Conservation (phyloP, 2,113 vertebrate genomes). For the Caracal caracal region DNA sequence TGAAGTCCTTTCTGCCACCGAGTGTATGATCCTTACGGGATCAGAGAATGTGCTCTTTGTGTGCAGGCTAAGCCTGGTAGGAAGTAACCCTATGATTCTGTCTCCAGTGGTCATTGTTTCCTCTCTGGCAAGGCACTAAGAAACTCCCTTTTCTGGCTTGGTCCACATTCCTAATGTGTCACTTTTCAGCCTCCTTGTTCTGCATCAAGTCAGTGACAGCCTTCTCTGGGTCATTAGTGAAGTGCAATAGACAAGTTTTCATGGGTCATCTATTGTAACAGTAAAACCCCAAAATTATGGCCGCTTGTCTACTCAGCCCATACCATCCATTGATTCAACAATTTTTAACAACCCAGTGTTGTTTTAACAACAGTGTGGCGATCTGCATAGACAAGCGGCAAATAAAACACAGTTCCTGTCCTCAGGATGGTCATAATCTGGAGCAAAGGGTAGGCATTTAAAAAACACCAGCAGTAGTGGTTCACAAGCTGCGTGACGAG, state of each 20-base stretch:
- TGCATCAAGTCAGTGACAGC: too few species aligned
- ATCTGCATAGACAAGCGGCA: background rate
- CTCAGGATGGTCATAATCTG: background rate
- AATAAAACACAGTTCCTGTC: background rate
- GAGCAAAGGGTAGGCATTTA: background rate
- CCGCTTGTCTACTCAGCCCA: background rate
- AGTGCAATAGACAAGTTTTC: background rate
- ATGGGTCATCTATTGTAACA: too few species aligned
- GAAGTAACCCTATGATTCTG: background rate
- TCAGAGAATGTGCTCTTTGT: background rate
- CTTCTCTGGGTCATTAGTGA: background rate
- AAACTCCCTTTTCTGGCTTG: background rate
- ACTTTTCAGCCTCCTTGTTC: background rate
- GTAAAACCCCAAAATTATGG: rapidly evolving
- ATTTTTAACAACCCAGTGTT: background rate
- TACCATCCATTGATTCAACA: background rate
- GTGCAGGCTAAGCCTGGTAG: background rate
- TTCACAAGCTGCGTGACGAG: background rate
- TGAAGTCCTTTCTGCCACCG: background rate
- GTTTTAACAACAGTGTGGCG: background rate
- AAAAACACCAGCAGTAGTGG: background rate
- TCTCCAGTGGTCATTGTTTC: background rate
- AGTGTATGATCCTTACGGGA: background rate
- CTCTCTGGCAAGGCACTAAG: background rate
- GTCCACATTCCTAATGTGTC: background rate